Percentiles rank a stretch among this genome's conserved stretches.
Evolutionary conservation across 2,888 invertebrate genomes (phyloP).

Genomic region (Macrostomum cliftonense): DNA sequence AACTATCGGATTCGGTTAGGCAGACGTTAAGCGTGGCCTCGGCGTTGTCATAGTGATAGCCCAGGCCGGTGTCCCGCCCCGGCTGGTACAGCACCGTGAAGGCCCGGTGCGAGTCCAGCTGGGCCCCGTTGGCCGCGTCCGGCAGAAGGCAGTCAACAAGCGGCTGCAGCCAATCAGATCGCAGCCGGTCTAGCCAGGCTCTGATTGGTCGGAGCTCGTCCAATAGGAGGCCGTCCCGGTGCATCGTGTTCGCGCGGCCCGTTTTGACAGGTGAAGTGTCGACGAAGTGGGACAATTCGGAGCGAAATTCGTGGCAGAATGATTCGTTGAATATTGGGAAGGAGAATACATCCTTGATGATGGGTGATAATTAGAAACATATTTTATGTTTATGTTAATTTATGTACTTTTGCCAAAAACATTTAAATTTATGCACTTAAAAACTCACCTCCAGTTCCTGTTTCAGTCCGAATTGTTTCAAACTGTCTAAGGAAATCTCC

Average conservation of each 20-base stretch:
- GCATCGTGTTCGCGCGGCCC: conserved; percentile 39
- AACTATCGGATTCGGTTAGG: conserved; percentile 23
- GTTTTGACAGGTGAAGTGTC: conserved; percentile 31
- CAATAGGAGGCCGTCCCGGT: conserved; percentile 36
- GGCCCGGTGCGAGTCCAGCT: conserved; percentile 38
- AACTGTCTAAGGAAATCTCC: too few species aligned
- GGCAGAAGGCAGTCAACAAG: conserved; percentile 29
- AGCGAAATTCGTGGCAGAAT: conserved; percentile 31
- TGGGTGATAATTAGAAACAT: too few species aligned
- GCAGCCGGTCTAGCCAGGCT: conserved; percentile 26
- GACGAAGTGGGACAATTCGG: conserved; percentile 33
- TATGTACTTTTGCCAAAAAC: too few species aligned
- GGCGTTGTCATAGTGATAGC: conserved; percentile 39
- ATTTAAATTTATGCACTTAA: too few species aligned
- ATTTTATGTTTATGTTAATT: too few species aligned
- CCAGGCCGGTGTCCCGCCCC: conserved; percentile 31
- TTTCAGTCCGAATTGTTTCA: too few species aligned
- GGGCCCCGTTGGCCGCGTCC: conserved; percentile 24
- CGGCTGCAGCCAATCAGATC: conserved; percentile 29
- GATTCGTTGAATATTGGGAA: conserved; percentile 34
- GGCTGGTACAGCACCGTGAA: conserved; percentile 36
- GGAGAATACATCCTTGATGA: conserved; percentile 22
- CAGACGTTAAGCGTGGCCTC: conserved; percentile 39
- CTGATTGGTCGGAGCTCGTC: conserved; percentile 37
- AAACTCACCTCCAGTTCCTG: too few species aligned